phyloP scores from a whole-genome alignment of 2,888 invertebrate species.

The Sepiola atlantica region DNA sequence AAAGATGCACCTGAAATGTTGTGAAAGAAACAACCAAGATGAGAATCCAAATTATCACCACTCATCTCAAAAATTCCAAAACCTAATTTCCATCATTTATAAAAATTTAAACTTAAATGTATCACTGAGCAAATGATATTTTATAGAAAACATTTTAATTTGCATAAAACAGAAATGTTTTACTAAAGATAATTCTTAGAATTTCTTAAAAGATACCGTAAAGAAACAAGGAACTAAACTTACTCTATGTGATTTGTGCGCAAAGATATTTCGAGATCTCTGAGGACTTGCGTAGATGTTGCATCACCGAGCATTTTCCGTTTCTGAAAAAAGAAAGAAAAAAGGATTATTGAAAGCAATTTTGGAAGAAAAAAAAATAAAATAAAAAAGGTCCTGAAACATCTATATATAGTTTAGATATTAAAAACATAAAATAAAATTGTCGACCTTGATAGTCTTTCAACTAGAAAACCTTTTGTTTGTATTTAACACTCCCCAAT shows the following conservation, averaged over 20 bases:
- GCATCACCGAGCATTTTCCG: conserved; percentile 95
- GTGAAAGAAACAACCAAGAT: too few species aligned
- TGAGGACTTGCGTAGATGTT: conserved; percentile 97
- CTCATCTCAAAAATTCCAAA: too few species aligned
- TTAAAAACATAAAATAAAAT: neutral
- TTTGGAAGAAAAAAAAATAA: neutral
- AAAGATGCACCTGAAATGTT: too few species aligned
- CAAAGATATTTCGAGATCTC: conserved; percentile 98
- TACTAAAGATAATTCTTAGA: neutral
- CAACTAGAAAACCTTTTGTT: neutral
- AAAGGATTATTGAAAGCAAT: conserved; percentile 43
- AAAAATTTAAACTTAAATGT: too few species aligned
- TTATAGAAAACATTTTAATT: too few species aligned
- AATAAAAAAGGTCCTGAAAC: neutral
- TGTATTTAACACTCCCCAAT: neutral
- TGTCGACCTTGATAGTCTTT: neutral
- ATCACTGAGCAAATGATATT: neutral
- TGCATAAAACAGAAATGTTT: too few species aligned
- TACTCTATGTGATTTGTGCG: conserved; percentile 99
- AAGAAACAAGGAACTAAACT: conserved; percentile 75
- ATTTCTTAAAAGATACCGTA: neutral
- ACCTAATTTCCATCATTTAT: too few species aligned
- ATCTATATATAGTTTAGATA: neutral
- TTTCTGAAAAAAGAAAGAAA: conserved; percentile 82
- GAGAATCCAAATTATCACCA: too few species aligned